Evolutionary conservation across 2,113 vertebrate genomes (phyloP).

Genomic region (Apeltes quadracus): DNA sequence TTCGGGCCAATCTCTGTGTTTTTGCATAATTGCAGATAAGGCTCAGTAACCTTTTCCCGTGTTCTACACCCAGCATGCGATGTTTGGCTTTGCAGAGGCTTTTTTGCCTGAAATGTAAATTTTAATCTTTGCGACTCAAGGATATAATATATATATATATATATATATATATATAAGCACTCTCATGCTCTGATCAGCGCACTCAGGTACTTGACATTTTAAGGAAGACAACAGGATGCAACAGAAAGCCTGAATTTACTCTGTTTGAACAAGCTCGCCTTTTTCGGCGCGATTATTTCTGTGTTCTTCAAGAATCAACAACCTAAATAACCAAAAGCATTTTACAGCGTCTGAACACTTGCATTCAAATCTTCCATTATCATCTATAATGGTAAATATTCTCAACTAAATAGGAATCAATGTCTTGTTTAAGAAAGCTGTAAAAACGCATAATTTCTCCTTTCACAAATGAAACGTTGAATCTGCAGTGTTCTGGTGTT

Average conservation of each 20-base stretch:
- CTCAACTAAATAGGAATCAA: background rate
- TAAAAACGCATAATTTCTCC: background rate
- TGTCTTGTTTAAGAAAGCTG: background rate
- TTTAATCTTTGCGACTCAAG: constrained; percentile 70
- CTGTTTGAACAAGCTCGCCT: constrained; percentile 38
- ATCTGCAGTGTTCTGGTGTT: background rate
- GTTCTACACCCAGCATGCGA: constrained; percentile 67
- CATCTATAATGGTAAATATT: background rate
- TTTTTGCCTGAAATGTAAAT: constrained; percentile 69
- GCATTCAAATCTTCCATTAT: background rate
- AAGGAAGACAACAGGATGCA: constrained; percentile 63
- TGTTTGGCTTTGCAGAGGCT: constrained; percentile 60
- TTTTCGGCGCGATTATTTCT: constrained; percentile 34
- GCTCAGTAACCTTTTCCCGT: constrained; percentile 74
- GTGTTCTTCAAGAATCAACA: constrained; percentile 22
- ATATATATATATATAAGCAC: constrained; percentile 72
- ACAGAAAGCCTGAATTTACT: constrained; percentile 57
- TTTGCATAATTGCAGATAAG: constrained; percentile 80
- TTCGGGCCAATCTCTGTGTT: constrained; percentile 60
- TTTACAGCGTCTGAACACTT: background rate
- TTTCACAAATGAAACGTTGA: background rate
- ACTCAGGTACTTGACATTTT: constrained; percentile 77
- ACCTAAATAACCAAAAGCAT: background rate
- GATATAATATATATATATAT: constrained; percentile 72
- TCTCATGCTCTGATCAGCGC: constrained; percentile 73